Evolutionary conservation across 2,113 vertebrate species (phyloP).

Genomic region (Chlorocebus sabaeus): DNA sequence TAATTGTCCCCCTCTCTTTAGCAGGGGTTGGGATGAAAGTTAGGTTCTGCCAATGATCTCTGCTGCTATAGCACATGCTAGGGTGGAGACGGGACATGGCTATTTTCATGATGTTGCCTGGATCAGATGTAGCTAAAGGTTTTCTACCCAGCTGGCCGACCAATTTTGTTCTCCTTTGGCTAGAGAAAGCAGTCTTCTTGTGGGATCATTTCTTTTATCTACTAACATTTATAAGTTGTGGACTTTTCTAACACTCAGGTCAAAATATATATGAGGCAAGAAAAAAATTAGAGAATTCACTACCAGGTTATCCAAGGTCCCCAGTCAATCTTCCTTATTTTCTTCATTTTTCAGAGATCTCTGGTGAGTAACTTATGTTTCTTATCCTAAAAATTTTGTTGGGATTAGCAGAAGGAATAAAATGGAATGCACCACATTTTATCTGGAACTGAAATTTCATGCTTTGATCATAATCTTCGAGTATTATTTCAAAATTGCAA

Average conservation of each 20-base stretch:
- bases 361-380: background rate
- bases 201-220: background rate
- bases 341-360: background rate
- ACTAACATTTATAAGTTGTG: background rate
- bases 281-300: background rate
- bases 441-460: background rate
- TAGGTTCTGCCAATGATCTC: background rate
- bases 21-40: background rate
- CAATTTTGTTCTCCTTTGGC: background rate
- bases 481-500: background rate
- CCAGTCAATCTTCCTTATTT: background rate
- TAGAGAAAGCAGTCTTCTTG: background rate
- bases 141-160: background rate
- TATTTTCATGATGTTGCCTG: background rate
- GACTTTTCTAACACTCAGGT: background rate
- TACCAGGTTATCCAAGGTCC: background rate
- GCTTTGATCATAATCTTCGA: background rate
- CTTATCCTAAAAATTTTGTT: background rate
- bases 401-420: background rate
- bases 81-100: rapidly evolving
- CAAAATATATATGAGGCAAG: background rate
- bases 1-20: too few relatives aligned
- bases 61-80: too few relatives aligned
- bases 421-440: background rate
- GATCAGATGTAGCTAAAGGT: background rate